A percentile compares a stretch with the other conserved stretches of the same genome.
These are phyloP conservation scores for Phyllotis vaccarum DNA, from an alignment of 2,797 vertebrate species.

Conservation along the genomic window DNA sequence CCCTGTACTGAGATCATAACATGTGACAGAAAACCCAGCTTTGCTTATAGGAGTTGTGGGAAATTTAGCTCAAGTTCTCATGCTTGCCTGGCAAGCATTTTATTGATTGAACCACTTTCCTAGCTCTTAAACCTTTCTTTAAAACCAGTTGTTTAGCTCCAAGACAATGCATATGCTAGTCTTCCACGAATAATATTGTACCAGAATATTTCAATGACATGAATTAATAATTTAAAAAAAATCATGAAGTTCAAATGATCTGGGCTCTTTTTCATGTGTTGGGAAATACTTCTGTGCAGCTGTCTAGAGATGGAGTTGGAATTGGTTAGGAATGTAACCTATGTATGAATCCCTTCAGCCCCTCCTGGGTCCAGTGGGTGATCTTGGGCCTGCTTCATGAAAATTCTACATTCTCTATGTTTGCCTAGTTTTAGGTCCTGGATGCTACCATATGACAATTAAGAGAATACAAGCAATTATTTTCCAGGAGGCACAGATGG, in stretches of 20 bases:
- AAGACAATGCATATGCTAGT: background rate
- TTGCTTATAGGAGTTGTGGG: background rate
- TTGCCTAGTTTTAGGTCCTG: constrained; percentile 6
- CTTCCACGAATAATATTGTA: background rate
- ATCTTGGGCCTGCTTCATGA: background rate
- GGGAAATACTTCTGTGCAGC: background rate
- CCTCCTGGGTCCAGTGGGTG: background rate
- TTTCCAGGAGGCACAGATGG: constrained; percentile 73
- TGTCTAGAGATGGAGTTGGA: background rate
- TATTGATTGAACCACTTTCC: background rate
- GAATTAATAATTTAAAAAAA: background rate
- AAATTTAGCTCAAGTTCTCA: background rate
- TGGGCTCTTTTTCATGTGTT: background rate
- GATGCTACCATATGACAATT: constrained; percentile 53
- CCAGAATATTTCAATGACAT: background rate
- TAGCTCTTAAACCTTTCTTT: background rate
- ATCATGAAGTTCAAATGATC: background rate
- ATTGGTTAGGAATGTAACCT: background rate
- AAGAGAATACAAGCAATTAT: constrained; percentile 57
- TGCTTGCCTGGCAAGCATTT: background rate
- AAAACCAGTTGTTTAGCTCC: background rate
- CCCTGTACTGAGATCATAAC: background rate
- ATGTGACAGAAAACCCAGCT: background rate
- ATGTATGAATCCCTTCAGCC: background rate
- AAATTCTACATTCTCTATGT: background rate